These are phyloP conservation scores for Brienomyrus longianalis DNA, from an alignment of 2,113 vertebrate species.

Conservation along the genomic window DNA sequence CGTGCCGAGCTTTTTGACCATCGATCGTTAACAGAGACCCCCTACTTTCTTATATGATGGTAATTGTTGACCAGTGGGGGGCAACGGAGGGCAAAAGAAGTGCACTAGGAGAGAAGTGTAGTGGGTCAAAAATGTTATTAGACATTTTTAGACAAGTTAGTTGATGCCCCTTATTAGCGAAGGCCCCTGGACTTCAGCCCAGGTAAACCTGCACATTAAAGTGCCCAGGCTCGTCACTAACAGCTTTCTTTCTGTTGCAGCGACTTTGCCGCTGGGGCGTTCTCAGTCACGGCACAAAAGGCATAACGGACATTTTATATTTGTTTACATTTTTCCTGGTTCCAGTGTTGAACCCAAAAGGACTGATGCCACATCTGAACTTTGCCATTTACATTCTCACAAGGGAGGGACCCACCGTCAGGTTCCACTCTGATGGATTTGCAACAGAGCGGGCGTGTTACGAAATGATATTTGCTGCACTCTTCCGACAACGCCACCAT, in stretches of 20 bases:
- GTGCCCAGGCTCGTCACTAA: constrained; percentile 24
- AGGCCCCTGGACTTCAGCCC: background rate
- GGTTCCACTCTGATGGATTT: background rate
- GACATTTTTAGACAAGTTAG: background rate
- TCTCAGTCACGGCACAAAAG: constrained; percentile 32
- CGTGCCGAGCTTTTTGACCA: background rate
- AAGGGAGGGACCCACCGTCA: background rate
- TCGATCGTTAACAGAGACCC: background rate
- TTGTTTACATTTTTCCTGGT: constrained; percentile 24
- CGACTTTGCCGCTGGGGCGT: background rate
- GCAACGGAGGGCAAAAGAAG: background rate
- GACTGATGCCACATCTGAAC: background rate
- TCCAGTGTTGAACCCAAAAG: constrained; percentile 2
- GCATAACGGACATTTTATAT: background rate
- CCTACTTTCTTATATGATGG: background rate
- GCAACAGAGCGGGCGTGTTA: background rate
- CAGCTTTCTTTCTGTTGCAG: constrained; percentile 34
- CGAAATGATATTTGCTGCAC: background rate
- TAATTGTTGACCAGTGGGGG: background rate
- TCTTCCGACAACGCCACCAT: background rate
- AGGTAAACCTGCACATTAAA: background rate
- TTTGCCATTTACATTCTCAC: background rate
- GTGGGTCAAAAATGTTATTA: background rate
- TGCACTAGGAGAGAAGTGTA: background rate
- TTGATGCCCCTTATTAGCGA: background rate